phyloP scores from a whole-genome alignment of 2,113 vertebrate species.

The Holacanthus passer region DNA sequence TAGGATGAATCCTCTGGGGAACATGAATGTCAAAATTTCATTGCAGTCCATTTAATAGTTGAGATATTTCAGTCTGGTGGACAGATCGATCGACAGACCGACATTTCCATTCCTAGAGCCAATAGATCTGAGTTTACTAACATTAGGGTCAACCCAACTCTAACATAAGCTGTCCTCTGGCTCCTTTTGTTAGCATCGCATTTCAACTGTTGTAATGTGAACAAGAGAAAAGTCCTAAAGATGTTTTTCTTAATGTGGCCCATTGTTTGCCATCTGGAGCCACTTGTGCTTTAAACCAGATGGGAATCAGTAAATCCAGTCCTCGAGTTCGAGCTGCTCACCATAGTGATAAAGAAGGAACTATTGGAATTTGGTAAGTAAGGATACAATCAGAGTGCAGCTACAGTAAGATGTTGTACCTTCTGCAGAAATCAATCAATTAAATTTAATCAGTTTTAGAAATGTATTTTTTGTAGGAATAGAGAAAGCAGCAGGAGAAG shows the following conservation, averaged over 20 bases:
- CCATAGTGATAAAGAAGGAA: background rate
- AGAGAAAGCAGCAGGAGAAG: background rate
- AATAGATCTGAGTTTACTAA: no score
- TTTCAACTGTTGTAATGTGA: background rate
- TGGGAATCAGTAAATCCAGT: background rate
- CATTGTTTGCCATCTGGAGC: constrained; percentile 1
- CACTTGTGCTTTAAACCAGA: background rate
- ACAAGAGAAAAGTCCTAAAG: background rate
- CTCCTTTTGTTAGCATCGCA: background rate
- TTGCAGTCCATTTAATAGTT: background rate
- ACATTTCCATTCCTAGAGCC: background rate
- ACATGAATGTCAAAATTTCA: background rate
- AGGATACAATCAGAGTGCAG: background rate
- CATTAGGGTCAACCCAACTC: background rate
- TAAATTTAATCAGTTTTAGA: no score
- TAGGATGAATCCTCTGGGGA: background rate
- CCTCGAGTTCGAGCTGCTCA: background rate
- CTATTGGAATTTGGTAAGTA: background rate
- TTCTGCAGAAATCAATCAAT: no score
- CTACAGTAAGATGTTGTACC: background rate
- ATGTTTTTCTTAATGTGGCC: background rate
- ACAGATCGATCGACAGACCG: background rate
- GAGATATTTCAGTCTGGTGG: background rate
- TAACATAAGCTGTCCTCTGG: background rate
- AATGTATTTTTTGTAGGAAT: background rate